These are phyloP conservation scores for Ephialtes manifestator DNA, from an alignment of 2,888 invertebrate species.

Conservation along the genomic window DNA sequence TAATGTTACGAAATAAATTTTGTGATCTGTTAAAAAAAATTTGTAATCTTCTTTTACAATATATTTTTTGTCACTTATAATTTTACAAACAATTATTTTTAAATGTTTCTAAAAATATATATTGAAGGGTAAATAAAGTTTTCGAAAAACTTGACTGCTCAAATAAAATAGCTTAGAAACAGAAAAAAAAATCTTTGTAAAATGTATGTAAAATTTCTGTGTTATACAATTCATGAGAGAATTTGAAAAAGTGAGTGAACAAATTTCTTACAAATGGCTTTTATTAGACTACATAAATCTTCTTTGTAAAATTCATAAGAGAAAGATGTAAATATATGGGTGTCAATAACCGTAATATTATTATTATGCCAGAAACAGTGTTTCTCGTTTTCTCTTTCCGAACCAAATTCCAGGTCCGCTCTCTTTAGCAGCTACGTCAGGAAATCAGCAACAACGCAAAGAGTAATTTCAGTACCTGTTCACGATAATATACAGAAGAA, in stretches of 20 bases:
- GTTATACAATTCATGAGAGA: no score
- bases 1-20: no score
- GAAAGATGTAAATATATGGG: neutral
- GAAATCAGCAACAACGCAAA: constrained; percentile 58
- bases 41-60: no score
- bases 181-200: no score
- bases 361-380: neutral
- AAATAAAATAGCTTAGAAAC: no score
- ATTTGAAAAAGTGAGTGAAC: neutral
- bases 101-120: no score
- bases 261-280: constrained; percentile 7
- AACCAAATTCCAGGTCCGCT: constrained; percentile 48
- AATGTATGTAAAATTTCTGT: no score
- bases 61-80: no score
- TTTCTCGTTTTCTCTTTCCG: constrained; percentile 2
- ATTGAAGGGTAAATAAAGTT: no score
- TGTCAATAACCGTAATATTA: neutral
- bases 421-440: constrained; percentile 38
- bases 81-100: no score
- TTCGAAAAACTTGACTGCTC: no score
- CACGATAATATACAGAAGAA: constrained; percentile 42
- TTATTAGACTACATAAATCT: neutral
- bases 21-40: no score
- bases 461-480: constrained; percentile 67
- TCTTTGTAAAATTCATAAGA: neutral